Percentiles rank a stretch among this genome's conserved stretches.
Conservation (phyloP, 1,140 invertebrate genomes). For the Drosophila bipectinata region DNA sequence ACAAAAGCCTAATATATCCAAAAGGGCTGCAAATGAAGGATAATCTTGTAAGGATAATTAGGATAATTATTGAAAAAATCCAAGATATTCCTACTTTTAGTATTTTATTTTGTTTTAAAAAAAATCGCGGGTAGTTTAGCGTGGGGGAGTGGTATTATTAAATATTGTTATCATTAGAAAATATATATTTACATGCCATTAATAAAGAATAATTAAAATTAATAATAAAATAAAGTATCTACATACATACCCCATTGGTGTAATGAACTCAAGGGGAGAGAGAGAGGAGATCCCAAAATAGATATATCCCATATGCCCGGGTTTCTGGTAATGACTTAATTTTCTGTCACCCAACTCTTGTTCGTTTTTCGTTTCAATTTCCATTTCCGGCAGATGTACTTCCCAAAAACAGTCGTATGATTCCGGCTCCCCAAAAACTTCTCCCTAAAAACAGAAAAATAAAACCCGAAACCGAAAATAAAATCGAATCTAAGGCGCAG, state of each 20-base stretch:
- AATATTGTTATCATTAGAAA: no score
- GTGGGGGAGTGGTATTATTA: no score
- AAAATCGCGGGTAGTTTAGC: no score
- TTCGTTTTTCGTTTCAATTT: constrained; percentile 4
- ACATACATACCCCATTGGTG: not conserved
- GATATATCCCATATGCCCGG: constrained; percentile 1
- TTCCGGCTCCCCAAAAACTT: not conserved
- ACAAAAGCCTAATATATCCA: no score
- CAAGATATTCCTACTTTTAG: no score
- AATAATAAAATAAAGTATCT: not conserved
- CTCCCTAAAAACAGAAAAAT: not conserved
- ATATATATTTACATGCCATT: no score
- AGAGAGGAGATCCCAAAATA: constrained; percentile 20
- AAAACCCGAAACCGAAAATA: not conserved
- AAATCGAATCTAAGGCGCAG: constrained; percentile 35
- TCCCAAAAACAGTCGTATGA: not conserved
- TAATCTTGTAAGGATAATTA: no score
- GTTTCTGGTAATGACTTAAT: constrained; percentile 31
- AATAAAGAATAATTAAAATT: no score
- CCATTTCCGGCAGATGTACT: constrained; percentile 40
- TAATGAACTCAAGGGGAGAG: constrained; percentile 16
- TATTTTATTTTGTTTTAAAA: no score
- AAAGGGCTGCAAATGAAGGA: no score
- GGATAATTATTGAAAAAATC: no score
- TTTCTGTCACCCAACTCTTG: not conserved